A percentile compares a stretch with the other conserved stretches of the same genome.
These are phyloP conservation scores for Cydia pomonella DNA, from an alignment of 1,140 invertebrate species.

Conservation along the genomic window DNA sequence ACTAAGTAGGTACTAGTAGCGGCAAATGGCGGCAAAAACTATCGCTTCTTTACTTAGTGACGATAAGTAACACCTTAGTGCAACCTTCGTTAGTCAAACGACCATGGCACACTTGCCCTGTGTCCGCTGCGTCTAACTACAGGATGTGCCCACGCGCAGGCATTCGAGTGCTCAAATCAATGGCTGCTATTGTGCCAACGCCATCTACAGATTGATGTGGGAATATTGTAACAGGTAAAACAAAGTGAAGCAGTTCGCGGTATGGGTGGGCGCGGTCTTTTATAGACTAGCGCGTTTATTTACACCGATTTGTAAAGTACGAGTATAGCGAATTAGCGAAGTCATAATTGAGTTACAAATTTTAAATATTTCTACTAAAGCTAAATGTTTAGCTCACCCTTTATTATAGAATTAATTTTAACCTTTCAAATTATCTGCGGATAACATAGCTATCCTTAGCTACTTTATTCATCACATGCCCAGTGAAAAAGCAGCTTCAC, in stretches of 20 bases:
- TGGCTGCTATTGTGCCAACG: slow-evolving; percentile 24
- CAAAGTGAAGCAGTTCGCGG: neutral
- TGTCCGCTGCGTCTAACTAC: slow-evolving; percentile 7
- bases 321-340: neutral
- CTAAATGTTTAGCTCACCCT: no score
- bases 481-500: neutral
- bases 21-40: neutral
- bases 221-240: slow-evolving; percentile 12
- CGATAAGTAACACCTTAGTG: neutral
- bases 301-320: no score
- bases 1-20: no score
- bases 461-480: neutral
- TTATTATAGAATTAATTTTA: no score
- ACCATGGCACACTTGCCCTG: slow-evolving; percentile 20
- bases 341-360: neutral
- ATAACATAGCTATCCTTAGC: neutral
- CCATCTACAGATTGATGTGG: slow-evolving; percentile 31
- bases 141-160: slow-evolving; percentile 23
- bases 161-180: slow-evolving; percentile 22
- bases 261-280: slow-evolving; percentile 8
- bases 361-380: no score
- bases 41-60: neutral
- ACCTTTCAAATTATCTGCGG: no score
- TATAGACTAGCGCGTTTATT: neutral
- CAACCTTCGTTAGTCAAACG: slow-evolving; percentile 12